Percentiles rank a stretch among this genome's conserved stretches.
Conservation (phyloP, 2,113 vertebrate species). For the Platysternon megacephalum region DNA sequence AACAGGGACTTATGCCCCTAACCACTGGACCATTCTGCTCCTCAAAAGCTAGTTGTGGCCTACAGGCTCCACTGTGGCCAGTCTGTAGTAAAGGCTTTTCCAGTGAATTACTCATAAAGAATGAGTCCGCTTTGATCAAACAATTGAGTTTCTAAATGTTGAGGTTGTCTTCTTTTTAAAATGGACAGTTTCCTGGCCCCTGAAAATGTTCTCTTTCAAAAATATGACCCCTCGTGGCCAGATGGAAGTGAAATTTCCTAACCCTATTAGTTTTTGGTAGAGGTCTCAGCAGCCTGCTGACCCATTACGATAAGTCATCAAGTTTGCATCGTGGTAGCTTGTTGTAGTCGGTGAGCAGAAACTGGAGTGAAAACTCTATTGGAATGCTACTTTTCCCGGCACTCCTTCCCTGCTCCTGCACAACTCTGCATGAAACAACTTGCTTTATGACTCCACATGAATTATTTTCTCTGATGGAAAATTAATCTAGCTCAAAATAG, state of each 20-base stretch:
- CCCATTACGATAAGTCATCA: not conserved
- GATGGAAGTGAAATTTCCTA: not conserved
- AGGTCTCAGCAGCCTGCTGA: not conserved
- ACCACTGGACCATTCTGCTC: not conserved
- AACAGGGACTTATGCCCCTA: not conserved
- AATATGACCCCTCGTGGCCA: not conserved
- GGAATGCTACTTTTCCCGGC: slow-evolving; percentile 37
- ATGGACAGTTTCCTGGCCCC: not conserved
- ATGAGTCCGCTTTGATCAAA: not conserved
- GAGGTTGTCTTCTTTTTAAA: not conserved
- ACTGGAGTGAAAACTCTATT: slow-evolving; percentile 38
- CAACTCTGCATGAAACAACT: slow-evolving; percentile 57
- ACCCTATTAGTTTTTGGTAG: rapidly evolving
- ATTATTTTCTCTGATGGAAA: slow-evolving; percentile 53
- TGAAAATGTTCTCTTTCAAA: not conserved
- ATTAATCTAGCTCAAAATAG: slow-evolving; percentile 57
- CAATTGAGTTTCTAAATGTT: not conserved
- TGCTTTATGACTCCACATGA: slow-evolving; percentile 35
- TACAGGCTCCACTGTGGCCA: not conserved
- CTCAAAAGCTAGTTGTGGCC: not conserved
- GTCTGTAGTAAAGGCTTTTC: rapidly evolving
- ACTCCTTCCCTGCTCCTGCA: slow-evolving; percentile 25
- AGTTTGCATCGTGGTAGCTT: not conserved
- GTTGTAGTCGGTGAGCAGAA: slow-evolving; percentile 10
- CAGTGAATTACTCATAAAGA: not conserved